Conservation (phyloP, 2,888 invertebrate genomes). For the Barypeithes pellucidus region DNA sequence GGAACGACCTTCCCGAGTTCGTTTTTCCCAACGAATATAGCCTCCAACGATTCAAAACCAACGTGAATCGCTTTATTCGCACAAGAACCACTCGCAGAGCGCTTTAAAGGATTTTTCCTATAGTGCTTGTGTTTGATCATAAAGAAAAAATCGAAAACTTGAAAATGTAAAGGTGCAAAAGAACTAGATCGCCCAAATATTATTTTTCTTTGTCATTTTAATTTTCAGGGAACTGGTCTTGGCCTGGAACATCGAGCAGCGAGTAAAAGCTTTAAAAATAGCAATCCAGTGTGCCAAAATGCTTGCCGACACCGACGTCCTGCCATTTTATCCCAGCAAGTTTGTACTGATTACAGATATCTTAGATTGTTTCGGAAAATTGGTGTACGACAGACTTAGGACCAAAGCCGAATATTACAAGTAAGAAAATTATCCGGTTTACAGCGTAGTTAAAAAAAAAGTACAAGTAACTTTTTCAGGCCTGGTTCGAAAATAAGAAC, state of each 20-base stretch:
- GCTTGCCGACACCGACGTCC: slow-evolving; percentile 89
- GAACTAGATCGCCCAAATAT: too few species aligned
- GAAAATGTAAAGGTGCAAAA: too few species aligned
- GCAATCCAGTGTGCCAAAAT: slow-evolving; percentile 97
- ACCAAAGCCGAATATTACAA: slow-evolving; percentile 79
- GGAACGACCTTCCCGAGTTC: too few species aligned
- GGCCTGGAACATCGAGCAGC: slow-evolving; percentile 96
- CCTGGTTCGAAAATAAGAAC: slow-evolving; percentile 73
- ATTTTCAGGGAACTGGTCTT: slow-evolving; percentile 83
- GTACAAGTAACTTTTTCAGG: slow-evolving; percentile 64
- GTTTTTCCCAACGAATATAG: too few species aligned
- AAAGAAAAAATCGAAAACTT: too few species aligned
- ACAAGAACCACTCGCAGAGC: too few species aligned
- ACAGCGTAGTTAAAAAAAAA: too few species aligned
- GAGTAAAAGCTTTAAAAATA: slow-evolving; percentile 96
- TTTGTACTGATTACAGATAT: slow-evolving; percentile 97
- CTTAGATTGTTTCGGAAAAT: slow-evolving; percentile 92
- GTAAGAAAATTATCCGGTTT: slow-evolving; percentile 51
- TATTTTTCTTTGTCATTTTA: too few species aligned
- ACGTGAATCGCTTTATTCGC: too few species aligned
- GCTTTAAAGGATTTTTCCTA: too few species aligned
- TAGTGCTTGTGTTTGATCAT: too few species aligned
- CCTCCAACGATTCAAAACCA: too few species aligned
- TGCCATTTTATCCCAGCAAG: slow-evolving; percentile 98
- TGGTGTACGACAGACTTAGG: slow-evolving; percentile 89